These are phyloP conservation scores for Diplosoma virens DNA, from an alignment of 23 tunicate species.

Conservation along the genomic window DNA sequence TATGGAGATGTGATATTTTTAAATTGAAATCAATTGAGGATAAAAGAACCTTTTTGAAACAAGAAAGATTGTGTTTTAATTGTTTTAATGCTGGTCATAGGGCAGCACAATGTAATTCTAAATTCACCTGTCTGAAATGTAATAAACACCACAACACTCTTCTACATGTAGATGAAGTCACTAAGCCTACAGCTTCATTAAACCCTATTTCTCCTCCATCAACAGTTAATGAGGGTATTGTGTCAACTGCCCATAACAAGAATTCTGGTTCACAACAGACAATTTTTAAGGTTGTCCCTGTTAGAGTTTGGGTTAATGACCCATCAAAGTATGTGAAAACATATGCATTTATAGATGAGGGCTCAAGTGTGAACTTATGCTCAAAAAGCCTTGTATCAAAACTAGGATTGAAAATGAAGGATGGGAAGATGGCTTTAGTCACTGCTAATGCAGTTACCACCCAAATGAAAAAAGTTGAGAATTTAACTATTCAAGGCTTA, in stretches of 20 bases:
- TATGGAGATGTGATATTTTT: not conserved
- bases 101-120: not conserved
- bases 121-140: not conserved
- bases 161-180: not conserved
- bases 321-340: not conserved
- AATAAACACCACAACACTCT: not conserved
- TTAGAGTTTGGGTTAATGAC: not conserved
- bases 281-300: constrained; percentile 14
- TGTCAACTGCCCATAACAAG: not conserved
- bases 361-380: constrained; percentile 12
- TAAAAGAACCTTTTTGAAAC: not conserved
- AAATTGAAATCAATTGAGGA: not conserved
- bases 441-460: not conserved
- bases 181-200: not conserved
- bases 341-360: constrained; percentile 19
- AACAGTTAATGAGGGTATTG: not conserved
- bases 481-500: not conserved
- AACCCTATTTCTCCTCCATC: no score
- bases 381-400: not conserved
- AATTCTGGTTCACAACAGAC: not conserved
- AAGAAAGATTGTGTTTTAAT: constrained; percentile 7
- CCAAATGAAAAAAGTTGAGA: not conserved
- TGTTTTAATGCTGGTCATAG: not conserved
- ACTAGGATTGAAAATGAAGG: not conserved
- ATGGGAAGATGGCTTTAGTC: not conserved